phyloP scores from a whole-genome alignment of 2,888 invertebrate genomes.

The Microctonus hyperodae region DNA sequence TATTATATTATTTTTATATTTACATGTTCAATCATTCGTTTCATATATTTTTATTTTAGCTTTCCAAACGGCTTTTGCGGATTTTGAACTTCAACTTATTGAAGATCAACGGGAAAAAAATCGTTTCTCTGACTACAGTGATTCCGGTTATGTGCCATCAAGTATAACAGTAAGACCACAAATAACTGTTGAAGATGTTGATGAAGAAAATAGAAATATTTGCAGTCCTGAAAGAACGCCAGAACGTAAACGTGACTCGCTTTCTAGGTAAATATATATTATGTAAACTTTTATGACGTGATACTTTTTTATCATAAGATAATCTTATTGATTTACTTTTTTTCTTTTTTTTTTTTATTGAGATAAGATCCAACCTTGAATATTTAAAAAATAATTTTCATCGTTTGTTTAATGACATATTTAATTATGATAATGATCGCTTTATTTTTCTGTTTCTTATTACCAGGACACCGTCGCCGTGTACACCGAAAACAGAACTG shows the following conservation, averaged over 20 bases:
- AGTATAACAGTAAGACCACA: slow-evolving; percentile 39
- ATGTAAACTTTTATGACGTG: background rate
- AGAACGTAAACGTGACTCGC: background rate
- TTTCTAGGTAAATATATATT: background rate
- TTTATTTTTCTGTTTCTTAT: background rate
- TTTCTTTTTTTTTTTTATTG: background rate
- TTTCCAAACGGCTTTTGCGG: slow-evolving; percentile 43
- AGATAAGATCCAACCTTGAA: slow-evolving; percentile 34
- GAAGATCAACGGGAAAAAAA: slow-evolving; percentile 44
- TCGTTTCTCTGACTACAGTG: slow-evolving; percentile 35
- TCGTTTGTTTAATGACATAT: slow-evolving; percentile 52
- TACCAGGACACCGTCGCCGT: slow-evolving; percentile 44
- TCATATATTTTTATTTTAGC: slow-evolving; percentile 28
- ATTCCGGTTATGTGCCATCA: background rate
- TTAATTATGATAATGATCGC: background rate
- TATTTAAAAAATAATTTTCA: background rate
- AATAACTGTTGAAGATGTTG: slow-evolving; percentile 14
- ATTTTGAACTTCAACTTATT: slow-evolving; percentile 61
- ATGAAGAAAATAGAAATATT: slow-evolving; percentile 28
- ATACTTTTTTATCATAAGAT: background rate
- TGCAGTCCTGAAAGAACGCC: slow-evolving; percentile 2
- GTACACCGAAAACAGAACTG: slow-evolving; percentile 53
- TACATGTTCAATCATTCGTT: slow-evolving; percentile 10
- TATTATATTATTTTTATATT: background rate
- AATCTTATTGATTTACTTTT: background rate